Percentiles rank a stretch among this genome's conserved stretches.
phyloP scores from a whole-genome alignment of 2,113 vertebrate genomes.

The Onychorhynchus coronatus region DNA sequence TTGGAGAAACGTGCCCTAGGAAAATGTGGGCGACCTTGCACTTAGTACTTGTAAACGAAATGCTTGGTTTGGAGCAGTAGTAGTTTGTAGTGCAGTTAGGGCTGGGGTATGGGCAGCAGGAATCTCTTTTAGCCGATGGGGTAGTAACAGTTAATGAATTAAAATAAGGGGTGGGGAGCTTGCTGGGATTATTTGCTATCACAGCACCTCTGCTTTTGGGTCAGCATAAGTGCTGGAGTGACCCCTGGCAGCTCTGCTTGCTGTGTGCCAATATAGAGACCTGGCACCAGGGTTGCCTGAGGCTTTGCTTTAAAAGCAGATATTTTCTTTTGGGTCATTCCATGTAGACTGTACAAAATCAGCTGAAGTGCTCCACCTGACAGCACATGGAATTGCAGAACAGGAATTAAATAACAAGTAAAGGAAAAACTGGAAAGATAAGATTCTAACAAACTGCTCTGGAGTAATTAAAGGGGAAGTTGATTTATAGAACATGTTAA shows the following conservation, averaged over 20 bases:
- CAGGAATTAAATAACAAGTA: neutral
- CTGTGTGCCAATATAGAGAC: neutral
- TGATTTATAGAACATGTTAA: neutral
- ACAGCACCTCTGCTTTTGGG: neutral
- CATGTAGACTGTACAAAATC: neutral
- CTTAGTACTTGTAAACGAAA: neutral
- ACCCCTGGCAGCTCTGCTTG: neutral
- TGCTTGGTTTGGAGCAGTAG: neutral
- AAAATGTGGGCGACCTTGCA: neutral
- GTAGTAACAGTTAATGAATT: neutral
- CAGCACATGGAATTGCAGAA: neutral
- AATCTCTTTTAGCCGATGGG: neutral
- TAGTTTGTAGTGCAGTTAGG: neutral
- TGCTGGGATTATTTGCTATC: neutral
- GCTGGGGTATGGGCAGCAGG: neutral
- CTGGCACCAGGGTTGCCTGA: neutral
- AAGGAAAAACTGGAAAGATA: neutral
- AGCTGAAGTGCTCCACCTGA: neutral
- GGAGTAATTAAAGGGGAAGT: neutral
- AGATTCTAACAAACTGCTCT: neutral
- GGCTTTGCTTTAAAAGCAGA: neutral
- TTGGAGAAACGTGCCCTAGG: neutral
- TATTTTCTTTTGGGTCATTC: neutral
- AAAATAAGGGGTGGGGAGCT: neutral
- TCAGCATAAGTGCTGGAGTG: neutral